Evolutionary conservation across 2,888 invertebrate genomes (phyloP).

Genomic region (Drosophila atripex): DNA sequence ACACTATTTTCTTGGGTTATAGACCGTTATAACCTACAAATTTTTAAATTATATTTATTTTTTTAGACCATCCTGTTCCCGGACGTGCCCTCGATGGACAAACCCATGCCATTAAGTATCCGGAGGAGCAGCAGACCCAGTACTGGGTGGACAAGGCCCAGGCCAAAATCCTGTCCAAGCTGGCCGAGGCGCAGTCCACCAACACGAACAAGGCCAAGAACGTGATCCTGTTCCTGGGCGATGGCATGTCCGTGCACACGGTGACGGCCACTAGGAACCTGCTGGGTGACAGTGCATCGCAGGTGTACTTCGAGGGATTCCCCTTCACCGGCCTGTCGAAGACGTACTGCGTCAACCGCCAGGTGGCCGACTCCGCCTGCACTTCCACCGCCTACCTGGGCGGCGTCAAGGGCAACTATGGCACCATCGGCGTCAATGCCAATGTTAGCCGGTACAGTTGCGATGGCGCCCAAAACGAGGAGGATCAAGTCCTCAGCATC

Average conservation of each 20-base stretch:
- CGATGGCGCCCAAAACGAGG: conserved; percentile 84
- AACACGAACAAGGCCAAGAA: conserved; percentile 85
- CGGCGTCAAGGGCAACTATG: conserved; percentile 91
- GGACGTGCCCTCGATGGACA: conserved; percentile 22
- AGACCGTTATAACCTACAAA: not conserved
- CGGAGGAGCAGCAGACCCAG: conserved; percentile 64
- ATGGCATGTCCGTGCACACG: conserved; percentile 91
- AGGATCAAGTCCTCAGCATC: conserved; percentile 87
- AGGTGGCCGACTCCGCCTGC: conserved; percentile 93
- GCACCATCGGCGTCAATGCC: conserved; percentile 90
- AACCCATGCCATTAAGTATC: conserved; percentile 54
- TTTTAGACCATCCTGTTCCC: conserved; percentile 60
- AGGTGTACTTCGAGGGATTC: conserved; percentile 87
- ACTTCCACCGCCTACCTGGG: conserved; percentile 91
- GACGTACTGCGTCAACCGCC: conserved; percentile 90
- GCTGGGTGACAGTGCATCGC: conserved; percentile 87
- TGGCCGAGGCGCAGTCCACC: conserved; percentile 57
- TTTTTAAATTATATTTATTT: not conserved
- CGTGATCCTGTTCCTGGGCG: conserved; percentile 89
- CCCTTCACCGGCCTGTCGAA: conserved; percentile 85
- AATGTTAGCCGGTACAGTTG: conserved; percentile 88
- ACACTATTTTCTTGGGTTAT: not conserved
- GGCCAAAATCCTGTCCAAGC: conserved; percentile 64
- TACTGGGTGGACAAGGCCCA: conserved; percentile 83
- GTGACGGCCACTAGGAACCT: conserved; percentile 87